These are phyloP conservation scores for Arvicanthis niloticus DNA, from an alignment of 2,113 vertebrate species.

Conservation along the genomic window DNA sequence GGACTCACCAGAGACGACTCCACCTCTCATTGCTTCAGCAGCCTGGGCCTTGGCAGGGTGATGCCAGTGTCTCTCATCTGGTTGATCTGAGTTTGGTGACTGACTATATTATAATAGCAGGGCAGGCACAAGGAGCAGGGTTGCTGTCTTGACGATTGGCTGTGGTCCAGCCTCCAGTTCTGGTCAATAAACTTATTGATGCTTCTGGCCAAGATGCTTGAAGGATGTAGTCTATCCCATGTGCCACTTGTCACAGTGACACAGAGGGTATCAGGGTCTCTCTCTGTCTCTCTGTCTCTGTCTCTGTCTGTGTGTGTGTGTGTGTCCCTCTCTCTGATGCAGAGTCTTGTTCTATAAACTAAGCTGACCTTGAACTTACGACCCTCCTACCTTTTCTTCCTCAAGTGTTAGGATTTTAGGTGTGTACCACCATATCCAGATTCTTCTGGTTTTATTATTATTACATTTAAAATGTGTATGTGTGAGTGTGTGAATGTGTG, in stretches of 20 bases:
- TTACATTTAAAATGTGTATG: neutral
- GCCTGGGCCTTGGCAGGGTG: neutral
- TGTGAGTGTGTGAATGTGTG: too few species aligned
- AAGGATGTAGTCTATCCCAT: neutral
- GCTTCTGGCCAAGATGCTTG: neutral
- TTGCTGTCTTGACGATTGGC: neutral
- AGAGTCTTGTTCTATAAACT: neutral
- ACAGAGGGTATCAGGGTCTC: too few species aligned
- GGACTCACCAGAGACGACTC: neutral
- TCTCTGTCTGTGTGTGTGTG: too few species aligned
- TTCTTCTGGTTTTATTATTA: neutral
- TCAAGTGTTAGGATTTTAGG: neutral
- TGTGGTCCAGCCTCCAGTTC: fast-evolving
- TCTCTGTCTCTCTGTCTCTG: too few species aligned
- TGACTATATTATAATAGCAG: neutral
- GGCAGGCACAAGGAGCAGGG: neutral
- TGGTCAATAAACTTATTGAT: neutral
- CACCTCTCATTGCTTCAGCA: neutral
- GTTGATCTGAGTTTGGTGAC: neutral
- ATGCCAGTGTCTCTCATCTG: neutral
- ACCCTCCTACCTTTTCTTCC: neutral
- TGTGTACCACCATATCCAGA: neutral
- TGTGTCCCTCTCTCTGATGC: neutral
- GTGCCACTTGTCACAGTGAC: neutral
- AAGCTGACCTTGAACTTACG: neutral